Evolutionary conservation across 2,113 vertebrate species (phyloP), one percentile per base, ranked within the genome.

Genomic region (Prolemur simus): DNA sequence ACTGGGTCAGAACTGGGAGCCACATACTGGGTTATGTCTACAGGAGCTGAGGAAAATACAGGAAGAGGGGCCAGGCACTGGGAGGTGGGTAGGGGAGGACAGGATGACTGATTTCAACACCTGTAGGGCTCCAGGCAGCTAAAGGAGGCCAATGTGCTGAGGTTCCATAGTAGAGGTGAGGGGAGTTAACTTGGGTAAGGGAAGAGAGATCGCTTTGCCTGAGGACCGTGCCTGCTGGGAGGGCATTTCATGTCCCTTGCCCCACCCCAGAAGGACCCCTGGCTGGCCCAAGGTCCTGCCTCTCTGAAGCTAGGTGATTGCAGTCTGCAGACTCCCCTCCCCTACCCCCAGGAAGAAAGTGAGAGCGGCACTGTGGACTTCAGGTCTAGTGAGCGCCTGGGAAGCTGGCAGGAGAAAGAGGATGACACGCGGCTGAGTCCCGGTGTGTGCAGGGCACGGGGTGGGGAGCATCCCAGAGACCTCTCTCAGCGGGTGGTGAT

Each of bases 301-400:
- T 74, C 20, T 84, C 96, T 97, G 86, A 97, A 52, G 37, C 42
- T 60, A 0, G 14, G 39, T 29, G 45, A 47, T 93, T 96, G 9
- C 25, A 99, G 99, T 96, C 97, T 2, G 11, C 95, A 56, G 98
- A 99, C 0, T 73, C 42, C 42, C 5, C 42, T 6, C 42, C 42
- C 5, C 42, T 97, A 25, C 66, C 91, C 15, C 96, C 93, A 0
- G 99, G 99, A 99, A 2, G 99, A 98, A 0, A 96, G 89, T 0
- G 99, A 99, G 32, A 96, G 49, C 3, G 21, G 63, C 69, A 12
- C 47, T 13, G 66, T 82, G 11, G 98, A 98, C 8, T 96, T 98
- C 0, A 89, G 98, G 56, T 98, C 98, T 23, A 98, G 98, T 20
- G 99, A 99, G 91, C 99, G 98, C 96, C 98, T 99, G 49, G 96